Percentiles rank a stretch among this genome's conserved stretches.
These are phyloP conservation scores for Peromyscus melanophrys DNA, from an alignment of 2,797 vertebrate genomes.

Conservation along the genomic window DNA sequence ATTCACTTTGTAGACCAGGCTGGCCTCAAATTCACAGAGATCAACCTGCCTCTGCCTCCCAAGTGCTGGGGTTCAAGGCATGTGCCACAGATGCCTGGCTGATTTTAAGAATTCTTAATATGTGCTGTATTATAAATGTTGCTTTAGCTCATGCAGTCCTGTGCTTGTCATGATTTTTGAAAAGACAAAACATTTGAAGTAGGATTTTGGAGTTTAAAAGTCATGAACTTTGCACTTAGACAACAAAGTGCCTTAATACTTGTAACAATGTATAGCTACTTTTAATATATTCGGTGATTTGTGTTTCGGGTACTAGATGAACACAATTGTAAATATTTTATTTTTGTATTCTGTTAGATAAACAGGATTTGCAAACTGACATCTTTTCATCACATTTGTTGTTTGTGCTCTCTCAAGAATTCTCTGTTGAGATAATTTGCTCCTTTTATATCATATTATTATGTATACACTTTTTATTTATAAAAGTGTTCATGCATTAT, in stretches of 20 bases:
- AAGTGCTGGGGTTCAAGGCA: no score
- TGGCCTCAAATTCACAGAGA: no score
- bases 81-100: no score
- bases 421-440: background rate
- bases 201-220: background rate
- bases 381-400: background rate
- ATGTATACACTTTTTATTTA: background rate
- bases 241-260: background rate
- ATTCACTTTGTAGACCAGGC: no score
- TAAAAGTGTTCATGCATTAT: background rate
- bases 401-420: background rate
- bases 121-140: background rate
- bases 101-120: background rate
- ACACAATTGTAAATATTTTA: background rate
- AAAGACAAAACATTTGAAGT: background rate
- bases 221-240: background rate
- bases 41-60: no score
- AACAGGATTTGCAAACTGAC: background rate
- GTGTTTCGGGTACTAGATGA: background rate
- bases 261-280: background rate
- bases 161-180: background rate
- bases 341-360: background rate
- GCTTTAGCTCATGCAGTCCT: background rate
- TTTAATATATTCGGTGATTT: background rate
- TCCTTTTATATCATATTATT: background rate